Base-by-base conservation (phyloP, 2,113 vertebrate species). In the Piprites chloris region DNA sequence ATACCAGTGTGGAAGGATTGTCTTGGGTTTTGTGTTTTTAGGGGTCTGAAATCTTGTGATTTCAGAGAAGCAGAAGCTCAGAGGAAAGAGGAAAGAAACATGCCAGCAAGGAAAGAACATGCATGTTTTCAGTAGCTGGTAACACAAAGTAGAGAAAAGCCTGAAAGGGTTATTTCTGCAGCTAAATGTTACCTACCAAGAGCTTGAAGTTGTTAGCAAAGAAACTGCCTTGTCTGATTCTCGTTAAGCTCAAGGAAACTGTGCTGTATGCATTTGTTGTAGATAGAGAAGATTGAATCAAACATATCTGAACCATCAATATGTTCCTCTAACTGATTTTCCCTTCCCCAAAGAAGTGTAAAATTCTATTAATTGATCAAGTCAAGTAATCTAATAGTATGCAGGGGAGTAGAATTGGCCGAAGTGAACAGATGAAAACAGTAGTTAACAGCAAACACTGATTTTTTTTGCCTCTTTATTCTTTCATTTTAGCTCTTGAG, bases 341-440 rank as follows among this genome's bases (percentile, higher is more conserved):
- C 14, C 65, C 39, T 89, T 84, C 17, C 47, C 18, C 30, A 44
- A 72, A 77, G n/a, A 37, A 74, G 27, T 53, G 21, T 71, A 81
- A 92, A 92, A 88, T 93, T 86, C 77, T n/a, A 74, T 86, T 90
- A 92, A 93, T 55, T 77, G 90, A 93, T 84, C 20, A 77, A 77
- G 50, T 62, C 26, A 88, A 92, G 74, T 66, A 88, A 83, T 80
- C 18, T 80, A 53, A 90, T 58, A 76, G 32, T n/a, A 61, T 11
- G 2, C 30, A 22, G 18, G 18, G 53, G 41, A 80, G 42, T 41
- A 66, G 37, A 73, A 76, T 6, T 73, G 32, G 20, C 14, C 33
- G 42, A 82, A 85, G 13, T 27, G 5, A 13, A 13, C 16, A 55
- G 49, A 61, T 10, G 19, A 93, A 94, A 91, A n/a, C 14, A n/a